Base-by-base conservation (phyloP, 1,140 invertebrate species). In the Asobara japonica region DNA sequence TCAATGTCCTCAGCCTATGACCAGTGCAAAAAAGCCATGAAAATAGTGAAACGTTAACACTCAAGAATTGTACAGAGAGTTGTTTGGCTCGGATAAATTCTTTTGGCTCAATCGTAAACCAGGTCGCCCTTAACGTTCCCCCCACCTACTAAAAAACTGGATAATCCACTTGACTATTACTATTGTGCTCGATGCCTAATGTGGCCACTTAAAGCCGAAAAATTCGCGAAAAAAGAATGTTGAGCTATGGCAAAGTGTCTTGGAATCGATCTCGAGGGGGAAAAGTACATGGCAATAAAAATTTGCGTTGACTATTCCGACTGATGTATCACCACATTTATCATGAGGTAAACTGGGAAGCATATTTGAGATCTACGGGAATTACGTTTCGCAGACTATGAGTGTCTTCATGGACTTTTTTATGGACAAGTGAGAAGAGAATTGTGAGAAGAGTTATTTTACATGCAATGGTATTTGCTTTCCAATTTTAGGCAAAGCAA, bases 41-140 rank as follows among this genome's bases (percentile, higher is more conserved):
- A 48, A 69, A 64, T 20, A 29, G 30, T 6, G 51, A 71, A 45
- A 64, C 29, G 18, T 25, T 61, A 45, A 45, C 41, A 45, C 41
- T 13, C 41, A 16, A 16, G 41, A 16, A 45, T 13, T 16, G 41
- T 51, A 68, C 70, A 80, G 76, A 75, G 76, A 80, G 76, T 69
- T 71, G 78, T 80, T 81, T 81, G 78, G 77, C 79, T 79, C 75
- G 72, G 75, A 72, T 75, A 75, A 74, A 80, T 78, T 82, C 77
- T 83, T 48, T 62, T 84, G 80, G 81, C 81, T 78, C 72, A 56
- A 30, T 31, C 22, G 48, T 72, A 77, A 83, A 79, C 66, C 72
- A 69, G 75, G 77, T 80, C 78, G 78, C 56, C 48, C 65, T 66
- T 78, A 77, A 79, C 72, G 71, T 72, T n/a, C n/a, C 61, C 38